phyloP scores from a whole-genome alignment of 2,113 vertebrate species.

The Chionis minor region DNA sequence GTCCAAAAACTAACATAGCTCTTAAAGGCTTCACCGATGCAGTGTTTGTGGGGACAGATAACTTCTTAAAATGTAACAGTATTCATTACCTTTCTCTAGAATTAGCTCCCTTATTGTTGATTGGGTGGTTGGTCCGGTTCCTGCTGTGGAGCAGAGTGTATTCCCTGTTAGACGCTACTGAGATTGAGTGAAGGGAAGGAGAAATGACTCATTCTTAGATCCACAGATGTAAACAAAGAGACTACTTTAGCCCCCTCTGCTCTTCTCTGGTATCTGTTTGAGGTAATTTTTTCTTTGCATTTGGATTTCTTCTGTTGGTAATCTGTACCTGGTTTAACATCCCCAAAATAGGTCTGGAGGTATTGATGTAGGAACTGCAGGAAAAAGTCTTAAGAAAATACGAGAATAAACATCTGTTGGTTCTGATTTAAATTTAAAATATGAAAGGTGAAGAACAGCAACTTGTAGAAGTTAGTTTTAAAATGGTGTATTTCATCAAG shows the following conservation, averaged over 20 bases:
- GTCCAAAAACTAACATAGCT: neutral
- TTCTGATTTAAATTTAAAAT: neutral
- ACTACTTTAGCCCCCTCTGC: neutral
- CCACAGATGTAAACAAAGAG: neutral
- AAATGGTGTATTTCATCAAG: neutral
- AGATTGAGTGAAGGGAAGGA: neutral
- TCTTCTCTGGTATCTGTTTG: neutral
- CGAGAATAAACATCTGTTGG: neutral
- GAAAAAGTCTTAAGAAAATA: neutral
- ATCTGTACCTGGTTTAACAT: neutral
- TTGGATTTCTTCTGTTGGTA: neutral
- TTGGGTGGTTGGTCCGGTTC: neutral
- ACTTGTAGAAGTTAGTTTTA: neutral
- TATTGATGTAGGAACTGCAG: neutral
- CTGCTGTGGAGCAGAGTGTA: neutral
- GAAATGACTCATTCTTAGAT: neutral
- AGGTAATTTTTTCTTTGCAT: neutral
- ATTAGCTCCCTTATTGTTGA: neutral
- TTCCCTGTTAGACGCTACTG: neutral
- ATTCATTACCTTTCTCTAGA: neutral
- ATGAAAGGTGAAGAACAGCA: neutral
- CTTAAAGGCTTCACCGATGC: neutral
- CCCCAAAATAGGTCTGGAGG: neutral
- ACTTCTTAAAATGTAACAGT: neutral
- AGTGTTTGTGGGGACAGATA: neutral